Conservation (phyloP, 2,797 vertebrate species). For the Microctenopoma lineatum region DNA sequence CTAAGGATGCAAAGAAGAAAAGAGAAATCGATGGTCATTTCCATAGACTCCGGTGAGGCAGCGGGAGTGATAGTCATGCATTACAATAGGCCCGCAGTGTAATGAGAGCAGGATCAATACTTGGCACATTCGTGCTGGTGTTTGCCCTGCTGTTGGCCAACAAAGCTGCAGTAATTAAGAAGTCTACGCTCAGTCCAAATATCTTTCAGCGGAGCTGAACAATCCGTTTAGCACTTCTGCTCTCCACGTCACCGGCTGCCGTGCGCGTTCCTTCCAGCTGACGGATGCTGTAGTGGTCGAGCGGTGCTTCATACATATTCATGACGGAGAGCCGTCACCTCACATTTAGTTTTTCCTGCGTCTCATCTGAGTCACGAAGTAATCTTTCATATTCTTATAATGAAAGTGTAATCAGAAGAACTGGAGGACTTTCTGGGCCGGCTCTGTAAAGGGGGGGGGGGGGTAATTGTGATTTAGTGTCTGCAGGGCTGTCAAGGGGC, state of each 20-base stretch:
- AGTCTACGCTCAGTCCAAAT: conserved; percentile 59
- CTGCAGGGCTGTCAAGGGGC: conserved; percentile 46
- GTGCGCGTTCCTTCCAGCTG: conserved; percentile 19
- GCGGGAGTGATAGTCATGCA: conserved; percentile 73
- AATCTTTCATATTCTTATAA: conserved; percentile 57
- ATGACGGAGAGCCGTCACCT: conserved; percentile 31
- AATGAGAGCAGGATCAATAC: conserved; percentile 78
- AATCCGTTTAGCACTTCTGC: conserved; percentile 29
- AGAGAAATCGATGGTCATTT: conserved; percentile 77
- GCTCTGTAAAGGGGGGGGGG: conserved; percentile 27
- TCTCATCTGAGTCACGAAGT: conserved; percentile 36
- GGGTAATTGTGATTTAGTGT: conserved; percentile 67
- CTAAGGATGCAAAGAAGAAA: conserved; percentile 20
- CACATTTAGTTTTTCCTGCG: conserved; percentile 8
- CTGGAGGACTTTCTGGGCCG: conserved; percentile 24
- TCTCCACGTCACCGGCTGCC: not conserved
- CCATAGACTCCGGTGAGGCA: conserved; percentile 66
- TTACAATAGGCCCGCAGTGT: conserved; percentile 62
- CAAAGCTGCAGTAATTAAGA: conserved; percentile 78
- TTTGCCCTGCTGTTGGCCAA: conserved; percentile 69
- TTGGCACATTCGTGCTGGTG: conserved; percentile 58
- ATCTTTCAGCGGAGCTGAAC: conserved; percentile 42
- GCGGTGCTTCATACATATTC: conserved; percentile 63
- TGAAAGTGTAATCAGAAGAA: conserved; percentile 49
- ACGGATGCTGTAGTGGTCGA: conserved; percentile 38